Evolutionary conservation across 2,888 invertebrate genomes (phyloP), one percentile per base, ranked within the genome.

Genomic region (Leistus spinibarbis): DNA sequence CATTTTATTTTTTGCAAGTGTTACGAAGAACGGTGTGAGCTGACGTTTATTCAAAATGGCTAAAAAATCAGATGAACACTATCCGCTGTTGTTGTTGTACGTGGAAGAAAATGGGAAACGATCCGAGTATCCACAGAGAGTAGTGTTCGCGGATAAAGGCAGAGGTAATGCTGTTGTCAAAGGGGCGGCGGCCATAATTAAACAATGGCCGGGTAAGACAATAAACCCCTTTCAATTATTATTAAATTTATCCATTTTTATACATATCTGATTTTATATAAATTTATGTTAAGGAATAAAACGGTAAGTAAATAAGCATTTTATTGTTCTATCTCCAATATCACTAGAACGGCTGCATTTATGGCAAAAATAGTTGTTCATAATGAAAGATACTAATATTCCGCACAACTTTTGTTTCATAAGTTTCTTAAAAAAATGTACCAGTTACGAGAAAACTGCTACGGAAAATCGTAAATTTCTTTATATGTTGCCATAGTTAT

Each of bases 131-230:
- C 80, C 79, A 7, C 81, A 80, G 56, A 81, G 81, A 76, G 79
- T 80, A 40, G 78, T 81, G 40, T 81, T 82, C 74, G 80, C 82
- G 64, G 83, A 83, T 60, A 82, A 82, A 70, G 81, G 82, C 57
- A 78, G 84, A 77, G 83, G 83, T 56, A 40, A 40, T 40, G 3
- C 40, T 3, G 84, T 86, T 62, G 81, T 83, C 3, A 79, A 82
- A 19, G 86, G 86, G 22, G 86, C 85, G 19, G 81, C 83, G 0
- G 80, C 83, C 7, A 83, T 86, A 74, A 82, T 86, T 64, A 85
- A 84, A 13, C 82, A 84, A 78, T 86, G 85, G 83, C 85, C 86
- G 79, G 84, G 86, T 86, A 82, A 81, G 81, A 69, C 22, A 56
- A 56, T 56, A 56, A 13, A 19, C 56, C 16, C 56, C 13, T 19